A percentile compares a stretch with the other conserved stretches of the same genome.
Conservation (phyloP, 2,113 vertebrate species). For the Aythya baeri region DNA sequence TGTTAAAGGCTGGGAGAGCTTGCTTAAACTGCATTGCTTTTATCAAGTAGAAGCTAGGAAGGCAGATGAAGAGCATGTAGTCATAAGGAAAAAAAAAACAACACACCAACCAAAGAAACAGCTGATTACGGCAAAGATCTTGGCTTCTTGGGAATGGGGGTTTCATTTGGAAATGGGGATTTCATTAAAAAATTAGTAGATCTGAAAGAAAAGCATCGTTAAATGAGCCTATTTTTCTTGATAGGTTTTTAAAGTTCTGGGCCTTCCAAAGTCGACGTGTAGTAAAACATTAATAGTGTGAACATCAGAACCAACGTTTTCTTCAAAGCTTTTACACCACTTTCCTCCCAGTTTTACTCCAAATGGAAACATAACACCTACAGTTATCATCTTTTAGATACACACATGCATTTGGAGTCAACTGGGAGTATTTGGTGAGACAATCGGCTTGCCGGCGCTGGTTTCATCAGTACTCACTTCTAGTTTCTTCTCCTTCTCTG, state of each 20-base stretch:
- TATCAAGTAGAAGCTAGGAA: background rate
- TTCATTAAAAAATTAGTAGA: background rate
- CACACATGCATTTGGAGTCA: rapidly evolving
- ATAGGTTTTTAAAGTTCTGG: background rate
- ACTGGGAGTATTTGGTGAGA: rapidly evolving
- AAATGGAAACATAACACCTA: background rate
- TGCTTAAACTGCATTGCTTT: background rate
- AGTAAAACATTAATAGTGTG: background rate
- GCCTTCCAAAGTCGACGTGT: background rate
- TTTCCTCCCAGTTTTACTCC: background rate
- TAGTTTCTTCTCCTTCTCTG: slow-evolving; percentile 94
- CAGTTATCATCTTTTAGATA: rapidly evolving
- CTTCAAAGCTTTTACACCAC: rapidly evolving
- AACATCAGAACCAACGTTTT: background rate
- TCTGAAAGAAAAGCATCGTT: background rate
- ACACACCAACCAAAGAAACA: background rate
- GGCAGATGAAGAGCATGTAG: background rate
- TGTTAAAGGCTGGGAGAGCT: background rate
- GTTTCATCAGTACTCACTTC: slow-evolving; percentile 80
- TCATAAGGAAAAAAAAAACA: background rate
- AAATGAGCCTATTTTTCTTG: background rate
- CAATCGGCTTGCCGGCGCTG: rapidly evolving
- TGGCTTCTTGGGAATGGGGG: background rate
- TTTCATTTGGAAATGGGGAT: background rate
- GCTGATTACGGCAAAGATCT: background rate